A percentile compares a stretch with the other conserved stretches of the same genome.
Conservation (phyloP, 2,888 invertebrate genomes). For the Lamellibrachia columna region DNA sequence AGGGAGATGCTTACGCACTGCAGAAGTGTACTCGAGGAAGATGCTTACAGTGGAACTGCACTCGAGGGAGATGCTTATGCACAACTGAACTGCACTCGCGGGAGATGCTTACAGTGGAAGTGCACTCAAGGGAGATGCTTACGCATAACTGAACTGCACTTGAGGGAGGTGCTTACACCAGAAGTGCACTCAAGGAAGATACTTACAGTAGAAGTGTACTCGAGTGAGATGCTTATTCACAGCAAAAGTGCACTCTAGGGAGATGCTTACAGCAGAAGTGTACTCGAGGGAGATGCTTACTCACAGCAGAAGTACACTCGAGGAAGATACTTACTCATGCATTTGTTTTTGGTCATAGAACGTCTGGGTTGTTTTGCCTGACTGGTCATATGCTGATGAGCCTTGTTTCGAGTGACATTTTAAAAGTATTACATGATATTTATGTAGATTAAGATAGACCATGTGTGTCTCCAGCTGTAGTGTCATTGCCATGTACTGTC, state of each 20-base stretch:
- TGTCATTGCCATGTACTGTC: background rate
- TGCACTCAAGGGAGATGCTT: background rate
- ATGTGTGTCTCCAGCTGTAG: background rate
- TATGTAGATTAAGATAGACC: background rate
- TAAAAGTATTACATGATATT: background rate
- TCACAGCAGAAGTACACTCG: background rate
- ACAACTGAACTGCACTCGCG: background rate
- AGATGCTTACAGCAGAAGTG: background rate
- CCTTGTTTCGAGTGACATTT: background rate
- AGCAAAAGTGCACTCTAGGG: background rate
- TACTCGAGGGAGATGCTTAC: background rate
- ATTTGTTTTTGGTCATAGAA: background rate
- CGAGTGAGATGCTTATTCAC: background rate
- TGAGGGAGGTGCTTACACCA: background rate
- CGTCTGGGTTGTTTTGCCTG: background rate
- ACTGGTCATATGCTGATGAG: background rate
- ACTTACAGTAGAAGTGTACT: background rate
- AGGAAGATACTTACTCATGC: background rate
- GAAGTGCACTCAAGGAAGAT: background rate
- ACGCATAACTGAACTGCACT: too few relatives aligned
- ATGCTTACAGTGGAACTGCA: background rate
- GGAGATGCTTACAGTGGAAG: background rate
- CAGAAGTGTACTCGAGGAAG: background rate
- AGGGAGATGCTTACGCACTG: background rate
- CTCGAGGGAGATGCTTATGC: background rate